Percentiles rank a stretch among this genome's conserved stretches.
Conservation (phyloP, 2,113 vertebrate species). For the Nettapus auritus region DNA sequence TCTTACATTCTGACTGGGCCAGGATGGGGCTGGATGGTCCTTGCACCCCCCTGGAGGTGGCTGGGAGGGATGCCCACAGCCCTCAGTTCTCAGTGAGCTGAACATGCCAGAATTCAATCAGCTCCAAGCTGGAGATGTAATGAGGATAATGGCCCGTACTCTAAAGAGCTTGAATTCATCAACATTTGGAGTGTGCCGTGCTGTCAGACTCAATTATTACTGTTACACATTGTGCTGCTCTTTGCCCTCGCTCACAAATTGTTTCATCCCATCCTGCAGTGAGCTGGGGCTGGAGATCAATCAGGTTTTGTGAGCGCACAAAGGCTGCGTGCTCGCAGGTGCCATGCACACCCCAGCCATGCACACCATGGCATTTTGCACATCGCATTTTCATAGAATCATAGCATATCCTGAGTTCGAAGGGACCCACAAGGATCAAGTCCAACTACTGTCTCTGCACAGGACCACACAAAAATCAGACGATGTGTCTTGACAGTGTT, state of each 20-base stretch:
- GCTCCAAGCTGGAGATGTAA: background rate
- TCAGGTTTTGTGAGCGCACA: background rate
- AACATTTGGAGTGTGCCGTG: background rate
- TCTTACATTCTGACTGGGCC: background rate
- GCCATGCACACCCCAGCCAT: background rate
- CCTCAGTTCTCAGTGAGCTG: background rate
- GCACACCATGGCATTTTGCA: background rate
- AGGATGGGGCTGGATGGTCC: accelerated
- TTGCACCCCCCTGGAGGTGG: background rate
- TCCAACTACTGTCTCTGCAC: too few relatives aligned
- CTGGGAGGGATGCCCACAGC: background rate
- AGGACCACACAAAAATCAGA: too few relatives aligned
- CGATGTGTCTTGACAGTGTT: too few relatives aligned
- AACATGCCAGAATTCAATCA: background rate
- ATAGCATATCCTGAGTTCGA: too few relatives aligned
- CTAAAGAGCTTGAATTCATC: constrained; percentile 25
- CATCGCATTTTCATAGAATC: too few relatives aligned
- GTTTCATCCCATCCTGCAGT: background rate
- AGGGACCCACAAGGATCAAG: too few relatives aligned
- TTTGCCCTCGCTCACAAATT: background rate
- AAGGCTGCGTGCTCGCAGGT: background rate
- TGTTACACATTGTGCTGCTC: accelerated
- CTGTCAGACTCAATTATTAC: background rate
- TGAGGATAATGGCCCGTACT: background rate
- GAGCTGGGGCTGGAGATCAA: background rate